Evolutionary conservation across 2,113 vertebrate species (phyloP), one percentile per base, ranked within the genome.

Genomic region (Neogobius melanostomus): DNA sequence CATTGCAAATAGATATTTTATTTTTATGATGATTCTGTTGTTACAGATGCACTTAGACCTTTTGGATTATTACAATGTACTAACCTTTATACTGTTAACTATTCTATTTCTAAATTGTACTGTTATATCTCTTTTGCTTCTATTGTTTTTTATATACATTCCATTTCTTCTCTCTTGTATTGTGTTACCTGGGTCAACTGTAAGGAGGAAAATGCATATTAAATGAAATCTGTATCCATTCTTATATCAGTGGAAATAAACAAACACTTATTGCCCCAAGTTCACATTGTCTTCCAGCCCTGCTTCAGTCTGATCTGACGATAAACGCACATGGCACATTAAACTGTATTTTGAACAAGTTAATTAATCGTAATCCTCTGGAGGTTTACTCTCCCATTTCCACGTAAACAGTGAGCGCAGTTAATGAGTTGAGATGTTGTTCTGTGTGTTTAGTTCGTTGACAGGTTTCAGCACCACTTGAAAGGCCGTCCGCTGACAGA

Each of bases 371-470:
- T 71, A 66, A 69, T 74, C 74, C 84, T 84, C 77, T 64, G 52
- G 65, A 44, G 69, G 53, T 56, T 76, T 74, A 65, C 71, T 66
- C 66, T 80, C 69, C 49, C n/a, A 53, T 28, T 73, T 75, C 56
- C 65, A 62, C 67, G 70, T 74, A 81, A 82, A 61, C 81, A 43
- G 50, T 59, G 66, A 64, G 48, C 50, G 68, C 50, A 80, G 77
- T 82, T 88, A 88, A 85, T 90, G 82, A 87, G 72, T 80, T 28
- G 67, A 77, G 84, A 74, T 71, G 65, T 81, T 71, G 80, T 67
- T 64, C 64, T 42, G 50, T 87, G 81, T 89, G 94, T 94, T 95
- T 89, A 99, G 97, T 99, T 99, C 94, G 90, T 96, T 94, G 96
- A 96, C 90, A 97, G 94, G 93, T 98, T 98, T 94, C 92, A 89